Evolutionary conservation across 2,888 invertebrate genomes (phyloP), one percentile per base, ranked within the genome.

Genomic region (Spatulosminthurus flaviceps): DNA sequence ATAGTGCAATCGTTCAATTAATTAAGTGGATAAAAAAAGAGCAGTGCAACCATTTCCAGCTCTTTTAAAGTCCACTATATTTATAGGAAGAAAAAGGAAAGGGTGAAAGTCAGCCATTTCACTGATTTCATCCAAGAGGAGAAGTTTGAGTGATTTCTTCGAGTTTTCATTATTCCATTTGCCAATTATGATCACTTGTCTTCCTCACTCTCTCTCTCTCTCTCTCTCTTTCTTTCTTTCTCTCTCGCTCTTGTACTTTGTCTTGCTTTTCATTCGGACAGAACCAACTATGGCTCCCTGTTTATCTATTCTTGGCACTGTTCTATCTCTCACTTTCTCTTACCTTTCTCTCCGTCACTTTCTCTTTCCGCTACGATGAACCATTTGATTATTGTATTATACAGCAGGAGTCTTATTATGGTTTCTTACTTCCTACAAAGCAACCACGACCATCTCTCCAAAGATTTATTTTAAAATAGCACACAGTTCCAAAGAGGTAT

Each of bases 41-140:
- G 77, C 81, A 60, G 80, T 80, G 81, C 81, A 81, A 80, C 81
- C 81, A 81, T 78, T 43, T 80, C 70, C 80, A 81, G 80, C 78
- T 80, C 78, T 64, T 81, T 80, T 71, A 28, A 67, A 73, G 13
- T 79, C 67, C 51, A 51, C 74, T 34, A n/a, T n/a, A n/a, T 79
- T 70, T 34, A 34, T n/a, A n/a, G n/a, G 34, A 24, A 21, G 29
- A 22, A 64, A 22, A 41, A 24, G n/a, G 11, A 26, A 69, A 69
- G 69, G 60, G 60, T 60, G 71, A 71, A 77, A 61, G 71, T 76
- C 76, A 41, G 26, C 28, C 67, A 76, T 76, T 76, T 70, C 41
- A 70, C 41, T 70, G 41, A 21, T 22, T n/a, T 51, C 64, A 64
- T 64, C 26, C 64, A 64, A 9, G 64, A 26, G 22, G 64, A 64